phyloP scores from a whole-genome alignment of 1,140 invertebrate species.

The Scaptomyza montana region DNA sequence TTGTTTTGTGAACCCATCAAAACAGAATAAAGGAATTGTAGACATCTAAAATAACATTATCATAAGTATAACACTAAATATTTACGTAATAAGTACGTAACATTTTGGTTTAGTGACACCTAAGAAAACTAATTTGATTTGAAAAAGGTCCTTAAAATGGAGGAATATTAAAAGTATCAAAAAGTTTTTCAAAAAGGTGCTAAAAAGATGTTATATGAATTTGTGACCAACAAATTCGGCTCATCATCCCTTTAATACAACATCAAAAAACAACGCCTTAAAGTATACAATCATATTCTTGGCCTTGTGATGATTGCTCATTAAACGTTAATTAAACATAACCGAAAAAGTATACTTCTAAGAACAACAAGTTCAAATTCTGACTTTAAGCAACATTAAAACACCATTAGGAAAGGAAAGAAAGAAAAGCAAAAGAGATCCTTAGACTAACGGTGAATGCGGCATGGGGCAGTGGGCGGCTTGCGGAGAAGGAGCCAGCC shows the following conservation, averaged over 20 bases:
- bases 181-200: no score
- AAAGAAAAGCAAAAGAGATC: neutral
- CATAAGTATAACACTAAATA: no score
- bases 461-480: neutral
- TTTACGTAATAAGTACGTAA: no score
- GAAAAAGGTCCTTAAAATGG: no score
- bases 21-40: no score
- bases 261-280: slow-evolving; percentile 13
- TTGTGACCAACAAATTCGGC: neutral
- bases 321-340: slow-evolving; percentile 29
- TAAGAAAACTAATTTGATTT: no score
- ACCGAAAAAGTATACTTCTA: slow-evolving; percentile 4
- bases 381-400: slow-evolving; percentile 28
- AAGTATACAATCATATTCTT: slow-evolving; percentile 36
- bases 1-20: no score
- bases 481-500: slow-evolving; percentile 21
- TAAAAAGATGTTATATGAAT: no score
- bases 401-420: slow-evolving; percentile 69
- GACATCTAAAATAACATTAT: no score
- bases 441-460: slow-evolving; percentile 2
- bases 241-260: neutral
- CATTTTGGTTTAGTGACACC: no score
- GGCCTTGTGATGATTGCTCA: slow-evolving; percentile 40
- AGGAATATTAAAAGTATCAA: no score
- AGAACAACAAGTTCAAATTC: slow-evolving; percentile 1